Base-by-base conservation (phyloP, 2,888 invertebrate species). In the Drosophila austrosaltans region DNA sequence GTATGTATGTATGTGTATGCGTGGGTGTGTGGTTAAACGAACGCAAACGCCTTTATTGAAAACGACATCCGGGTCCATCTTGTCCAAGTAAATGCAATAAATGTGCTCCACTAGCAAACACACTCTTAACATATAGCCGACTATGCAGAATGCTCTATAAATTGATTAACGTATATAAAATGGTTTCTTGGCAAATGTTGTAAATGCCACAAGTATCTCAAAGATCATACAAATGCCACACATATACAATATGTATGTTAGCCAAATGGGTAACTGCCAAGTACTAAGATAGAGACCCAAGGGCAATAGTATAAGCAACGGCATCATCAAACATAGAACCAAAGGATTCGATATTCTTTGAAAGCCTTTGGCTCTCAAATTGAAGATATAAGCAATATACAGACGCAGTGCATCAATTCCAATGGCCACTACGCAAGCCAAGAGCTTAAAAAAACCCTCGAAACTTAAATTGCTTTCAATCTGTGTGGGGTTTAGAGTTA, bases 21-120 rank as follows among this genome's bases (percentile, higher is more conserved):
- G n/a, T 61, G 28, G 44, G 64, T 60, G 70, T 63, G 48, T 36
- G 69, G 84, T 78, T 87, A 82, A 85, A 85, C 86, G 83, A 78
- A 78, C 70, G 74, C 71, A 73, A 48, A 82, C 67, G 77, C 78
- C 86, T 88, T 84, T 84, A 84, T 84, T 84, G 83, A 84, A 84
- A 87, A 79, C 82, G 84, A 89, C 83, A 88, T 88, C 89, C 83
- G 87, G 80, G 63, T 67, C 25, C 79, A 72, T 76, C 78, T 78
- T 63, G 69, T 66, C 78, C 73, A 74, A 78, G 78, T 66, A 76
- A 83, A 87, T 88, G 89, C 87, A 88, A 84, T 84, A 84, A 89
- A 89, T 78, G 77, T 85, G 57, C 22, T 36, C 20, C 20, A 20
- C 22, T 3, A 12, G 12, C 36, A 36, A 36, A 57, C 57, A 22